phyloP scores from a whole-genome alignment of 30 jellyfish, hydroid and myxozoan genomes.

The Haliclystus octoradiatus region DNA sequence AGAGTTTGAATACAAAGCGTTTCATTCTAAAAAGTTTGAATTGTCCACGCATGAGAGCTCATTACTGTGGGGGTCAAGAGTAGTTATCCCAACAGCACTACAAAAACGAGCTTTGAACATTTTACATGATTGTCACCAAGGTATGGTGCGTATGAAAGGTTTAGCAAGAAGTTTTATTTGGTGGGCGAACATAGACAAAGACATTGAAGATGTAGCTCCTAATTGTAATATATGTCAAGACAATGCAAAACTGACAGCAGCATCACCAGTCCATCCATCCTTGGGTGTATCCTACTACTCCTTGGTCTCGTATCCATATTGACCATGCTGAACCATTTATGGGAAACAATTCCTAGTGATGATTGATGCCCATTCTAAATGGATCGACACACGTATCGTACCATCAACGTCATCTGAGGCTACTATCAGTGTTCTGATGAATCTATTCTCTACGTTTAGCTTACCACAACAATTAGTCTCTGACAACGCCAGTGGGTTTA shows the following conservation, averaged over 20 bases:
- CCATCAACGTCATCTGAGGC: constrained; percentile 21
- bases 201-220: constrained; percentile 10
- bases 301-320: constrained; percentile 23
- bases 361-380: constrained; percentile 34
- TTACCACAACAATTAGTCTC: constrained; percentile 16
- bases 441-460: constrained; percentile 23
- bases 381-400: constrained; percentile 27
- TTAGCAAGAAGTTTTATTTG: constrained; percentile 23
- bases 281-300: constrained; percentile 13
- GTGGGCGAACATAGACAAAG: constrained; percentile 20
- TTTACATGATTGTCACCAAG: constrained; percentile 10
- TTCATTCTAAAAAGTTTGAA: background rate
- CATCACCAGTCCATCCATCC: too few relatives aligned
- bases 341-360: constrained; percentile 18
- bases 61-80: constrained; percentile 32
- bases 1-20: background rate
- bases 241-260: constrained; percentile 22
- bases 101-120: constrained; percentile 11
- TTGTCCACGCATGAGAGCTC: background rate
- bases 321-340: constrained; percentile 23
- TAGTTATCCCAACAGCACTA: constrained; percentile 18
- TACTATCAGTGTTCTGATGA: constrained; percentile 26
- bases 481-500: background rate
- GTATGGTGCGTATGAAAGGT: constrained; percentile 13
- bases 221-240: constrained; percentile 10